Conservation (phyloP, 1,140 invertebrate genomes). For the Bradysia coprophila region DNA sequence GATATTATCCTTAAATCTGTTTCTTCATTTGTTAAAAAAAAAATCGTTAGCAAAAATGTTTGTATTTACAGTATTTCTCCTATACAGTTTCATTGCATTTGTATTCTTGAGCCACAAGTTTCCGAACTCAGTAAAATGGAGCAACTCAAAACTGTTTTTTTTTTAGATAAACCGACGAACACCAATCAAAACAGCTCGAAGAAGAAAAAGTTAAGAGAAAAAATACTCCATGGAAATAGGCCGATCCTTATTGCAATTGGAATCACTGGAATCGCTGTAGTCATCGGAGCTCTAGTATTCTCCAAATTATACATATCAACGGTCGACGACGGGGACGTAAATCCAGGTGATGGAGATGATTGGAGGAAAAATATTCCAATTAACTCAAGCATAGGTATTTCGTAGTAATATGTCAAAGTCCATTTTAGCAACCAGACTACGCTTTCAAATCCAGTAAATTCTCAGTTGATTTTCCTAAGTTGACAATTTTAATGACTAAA, state of each 20-base stretch:
- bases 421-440: too few species aligned
- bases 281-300: not conserved
- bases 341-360: constrained; percentile 19
- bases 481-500: not conserved
- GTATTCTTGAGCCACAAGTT: too few species aligned
- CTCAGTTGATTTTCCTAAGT: not conserved
- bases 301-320: not conserved
- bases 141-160: too few species aligned
- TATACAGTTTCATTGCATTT: too few species aligned
- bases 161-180: too few species aligned
- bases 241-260: not conserved
- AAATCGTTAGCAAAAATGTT: too few species aligned
- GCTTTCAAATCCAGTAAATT: not conserved
- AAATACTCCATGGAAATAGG: not conserved
- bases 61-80: too few species aligned
- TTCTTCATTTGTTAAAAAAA: too few species aligned
- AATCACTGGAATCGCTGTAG: not conserved
- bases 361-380: constrained; percentile 23
- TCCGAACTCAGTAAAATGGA: too few species aligned
- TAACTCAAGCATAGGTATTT: constrained; percentile 24
- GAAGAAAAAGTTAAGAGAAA: not conserved
- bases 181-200: not conserved
- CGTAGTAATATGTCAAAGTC: not conserved
- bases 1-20: too few species aligned
- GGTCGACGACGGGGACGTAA: not conserved